Evolutionary conservation across 2,888 invertebrate species (phyloP), one percentile per base, ranked within the genome.

Genomic region (Parnassius apollo): DNA sequence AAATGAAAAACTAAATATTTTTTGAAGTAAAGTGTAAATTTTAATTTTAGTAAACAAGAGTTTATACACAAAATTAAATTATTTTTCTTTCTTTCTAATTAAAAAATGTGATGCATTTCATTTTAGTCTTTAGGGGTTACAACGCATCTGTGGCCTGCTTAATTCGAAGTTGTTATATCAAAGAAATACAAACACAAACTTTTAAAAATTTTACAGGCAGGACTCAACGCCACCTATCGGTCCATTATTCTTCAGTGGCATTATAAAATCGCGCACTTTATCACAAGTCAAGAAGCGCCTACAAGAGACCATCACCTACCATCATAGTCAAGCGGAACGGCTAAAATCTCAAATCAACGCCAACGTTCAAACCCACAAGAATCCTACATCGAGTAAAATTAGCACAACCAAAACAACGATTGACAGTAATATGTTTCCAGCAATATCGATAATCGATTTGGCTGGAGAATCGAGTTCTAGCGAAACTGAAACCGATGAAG

Each of bases 221-320:
- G 74, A 78, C 25, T 62, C 74, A 12, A 67, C 75, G 0, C 71
- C 80, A n/a, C 83, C 88, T 1, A 72, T 88, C 1, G 92, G 92
- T 0, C 87, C 88, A 0, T 67, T 91, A 25, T 89, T 90, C 80
- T 92, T 88, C 75, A 85, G 86, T 68, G 92, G 92, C 0, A 63
- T 91, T 13, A 76, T 86, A 11, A 92, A 92, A 66, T 83, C 91
- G 0, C 79, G 88, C 2, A 77, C 80, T 0, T 70, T 91, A 2
- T 57, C 71, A 0, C 85, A 86, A 63, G 75, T 91, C 1, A 87
- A 85, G 66, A 81, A 80, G 64, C 76, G 82, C 1, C 75, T 92
- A 0, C 76, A 78, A 67, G 88, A 91, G 42, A 75, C 82, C 0
- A 78, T 79, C 0, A 51, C 73, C 0, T 80, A 86, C 60, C 92